These are phyloP conservation scores for Xanthorhoe designata DNA, from an alignment of 2,888 invertebrate genomes.

Conservation along the genomic window DNA sequence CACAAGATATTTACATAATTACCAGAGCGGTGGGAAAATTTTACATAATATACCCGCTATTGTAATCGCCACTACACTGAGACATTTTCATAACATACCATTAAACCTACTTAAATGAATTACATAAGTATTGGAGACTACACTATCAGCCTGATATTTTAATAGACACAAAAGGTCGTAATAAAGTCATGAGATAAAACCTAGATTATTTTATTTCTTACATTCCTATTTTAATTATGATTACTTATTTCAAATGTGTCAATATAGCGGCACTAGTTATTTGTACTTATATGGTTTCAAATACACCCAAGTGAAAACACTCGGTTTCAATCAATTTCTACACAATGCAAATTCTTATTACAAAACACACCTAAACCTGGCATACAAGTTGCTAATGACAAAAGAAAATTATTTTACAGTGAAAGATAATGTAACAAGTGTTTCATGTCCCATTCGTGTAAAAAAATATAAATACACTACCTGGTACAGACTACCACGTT, in stretches of 20 bases:
- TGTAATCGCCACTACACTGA: conserved; percentile 64
- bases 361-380: conserved; percentile 30
- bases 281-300: conserved; percentile 51
- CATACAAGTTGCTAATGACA: conserved; percentile 38
- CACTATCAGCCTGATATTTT: conserved; percentile 45
- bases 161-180: conserved; percentile 40
- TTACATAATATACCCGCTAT: conserved; percentile 69
- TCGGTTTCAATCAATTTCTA: conserved; percentile 23
- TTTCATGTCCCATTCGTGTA: conserved; percentile 63
- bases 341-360: conserved; percentile 27
- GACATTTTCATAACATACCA: conserved; percentile 54
- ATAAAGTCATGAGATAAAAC: conserved; percentile 44
- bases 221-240: conserved; percentile 29
- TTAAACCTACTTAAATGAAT: conserved; percentile 34
- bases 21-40: conserved; percentile 77
- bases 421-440: conserved; percentile 83
- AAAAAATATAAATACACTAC: conserved; percentile 66
- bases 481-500: conserved; percentile 67
- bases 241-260: conserved; percentile 53
- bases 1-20: conserved; percentile 62
- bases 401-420: conserved; percentile 65
- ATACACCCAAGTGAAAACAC: conserved; percentile 34
- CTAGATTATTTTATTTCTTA: conserved; percentile 42
- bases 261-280: conserved; percentile 60
- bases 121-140: conserved; percentile 38